phyloP scores from a whole-genome alignment of 2,888 invertebrate species.

The Drosophila incognita region DNA sequence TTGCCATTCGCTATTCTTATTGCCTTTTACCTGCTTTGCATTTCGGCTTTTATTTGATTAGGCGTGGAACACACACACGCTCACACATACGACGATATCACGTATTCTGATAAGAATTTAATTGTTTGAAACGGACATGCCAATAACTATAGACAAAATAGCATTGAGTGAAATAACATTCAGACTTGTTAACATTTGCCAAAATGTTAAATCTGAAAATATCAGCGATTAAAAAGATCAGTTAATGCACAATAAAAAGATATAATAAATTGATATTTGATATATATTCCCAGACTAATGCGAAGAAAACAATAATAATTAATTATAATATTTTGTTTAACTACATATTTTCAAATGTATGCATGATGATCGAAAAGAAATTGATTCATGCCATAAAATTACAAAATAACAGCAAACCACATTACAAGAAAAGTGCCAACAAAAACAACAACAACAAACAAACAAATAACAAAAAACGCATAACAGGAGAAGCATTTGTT shows the following conservation, averaged over 20 bases:
- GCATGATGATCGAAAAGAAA: neutral
- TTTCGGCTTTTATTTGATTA: slow-evolving; percentile 33
- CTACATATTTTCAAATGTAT: neutral
- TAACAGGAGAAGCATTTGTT: slow-evolving; percentile 29
- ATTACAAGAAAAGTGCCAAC: neutral
- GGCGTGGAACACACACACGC: slow-evolving; percentile 13
- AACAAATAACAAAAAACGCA: slow-evolving; percentile 34
- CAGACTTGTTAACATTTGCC: neutral
- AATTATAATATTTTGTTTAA: neutral
- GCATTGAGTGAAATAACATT: slow-evolving; percentile 1
- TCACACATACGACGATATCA: slow-evolving; percentile 23
- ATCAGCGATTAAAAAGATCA: neutral
- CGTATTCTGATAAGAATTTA: slow-evolving; percentile 71
- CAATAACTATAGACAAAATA: slow-evolving; percentile 44
- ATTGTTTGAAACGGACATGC: slow-evolving; percentile 67
- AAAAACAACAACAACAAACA: slow-evolving; percentile 14
- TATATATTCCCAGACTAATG: too few species aligned
- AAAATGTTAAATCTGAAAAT: slow-evolving; percentile 14
- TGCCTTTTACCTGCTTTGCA: slow-evolving; percentile 14
- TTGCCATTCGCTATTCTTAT: slow-evolving; percentile 8
- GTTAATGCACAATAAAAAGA: neutral
- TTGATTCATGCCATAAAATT: slow-evolving; percentile 41
- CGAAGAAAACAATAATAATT: neutral
- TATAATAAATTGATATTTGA: neutral
- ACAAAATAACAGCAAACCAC: slow-evolving; percentile 26